Base-by-base conservation (phyloP, 2,113 vertebrate genomes). In the Sitta europaea region DNA sequence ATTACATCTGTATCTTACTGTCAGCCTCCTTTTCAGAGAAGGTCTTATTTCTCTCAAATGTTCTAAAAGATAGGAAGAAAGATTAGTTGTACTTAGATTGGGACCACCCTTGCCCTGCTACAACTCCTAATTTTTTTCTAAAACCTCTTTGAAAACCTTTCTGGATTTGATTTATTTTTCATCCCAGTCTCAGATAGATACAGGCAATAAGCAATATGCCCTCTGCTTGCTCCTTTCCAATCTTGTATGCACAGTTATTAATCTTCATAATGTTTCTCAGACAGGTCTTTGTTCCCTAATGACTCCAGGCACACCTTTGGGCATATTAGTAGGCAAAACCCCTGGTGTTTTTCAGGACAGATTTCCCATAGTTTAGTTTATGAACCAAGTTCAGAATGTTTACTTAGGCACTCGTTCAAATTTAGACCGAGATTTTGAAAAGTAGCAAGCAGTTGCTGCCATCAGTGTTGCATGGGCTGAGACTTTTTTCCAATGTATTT, bases 281-380 rank as follows among this genome's bases (percentile, higher is more conserved):
- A 97, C 93, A 96, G 90, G 72, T 95, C 94, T 96, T 96, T 96
- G 85, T 95, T 96, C 95, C 95, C 93, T 95, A 97, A 97, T 96
- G 93, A 90, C 85, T 96, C 51, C 78, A 83, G 88, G 55, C 85
- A 94, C 94, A 96, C 94, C 90, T 96, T 96, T 96, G 78, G 72
- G 68, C 73, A 94, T 89, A 96, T 92, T 92, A 90, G 78, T 71
- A 93, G 78, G 96, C 70, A 96, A 96, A 97, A 94, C 31, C 67
- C 28, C 78, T 57, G 59, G 75, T 93, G 88, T 94, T 95, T 93
- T 91, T 78, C 65, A 89, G 96, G 76, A 86, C 84, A 92, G 53
- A 92, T 83, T 96, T 96, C 76, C 70, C 89, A 85, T 43, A 92
- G 57, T 81, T 89, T 61, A 78, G 86, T 90, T 96, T 89, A 95